Evolutionary conservation across 2,113 vertebrate species (phyloP), one percentile per base, ranked within the genome.

Genomic region (Pachypanchax playfairii): DNA sequence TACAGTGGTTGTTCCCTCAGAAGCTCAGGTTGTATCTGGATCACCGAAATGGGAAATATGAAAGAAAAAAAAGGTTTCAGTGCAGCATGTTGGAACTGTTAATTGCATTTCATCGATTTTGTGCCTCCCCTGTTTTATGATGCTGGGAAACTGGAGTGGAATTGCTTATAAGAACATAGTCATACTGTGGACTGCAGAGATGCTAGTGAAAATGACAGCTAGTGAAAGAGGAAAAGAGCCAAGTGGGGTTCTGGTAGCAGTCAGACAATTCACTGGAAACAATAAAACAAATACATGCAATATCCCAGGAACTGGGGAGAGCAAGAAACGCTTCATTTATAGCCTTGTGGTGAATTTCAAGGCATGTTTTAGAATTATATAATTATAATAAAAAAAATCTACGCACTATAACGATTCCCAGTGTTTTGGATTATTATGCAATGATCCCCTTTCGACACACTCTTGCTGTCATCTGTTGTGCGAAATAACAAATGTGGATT

Each of bases 21-120:
- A 43, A 21, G 24, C 22, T 25, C n/a, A 43, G 17, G 57, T 6
- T 59, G 17, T n/a, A 44, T 39, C 33, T 41, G 29, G 24, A 63
- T 70, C 14, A 51, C 25, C 24, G 4, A 65, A 17, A 79, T 52
- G 13, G 59, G 3, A 33, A 25, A 51, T n/a, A 51, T 51, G 48
- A 20, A 18, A 20, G 44, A 50, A 48, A 38, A 73, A 46, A 26
- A 5, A 52, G 5, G 18, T 63, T 63, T 66, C 51, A 20, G 41
- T 22, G 22, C 26, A 73, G 18, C 64, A 70, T 36, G 43, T 24
- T 33, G 13, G 39, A n/a, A 48, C 47, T 50, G 18, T 62, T 79
- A 77, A 74, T 67, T 75, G 66, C 6, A 29, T 29, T 25, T 54
- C 66, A 80, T 84, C 67, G 75, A 87, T 87, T 88, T 84, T 81